These are phyloP conservation scores for Brenthis daphne DNA, from an alignment of 2,888 invertebrate species.

Conservation along the genomic window DNA sequence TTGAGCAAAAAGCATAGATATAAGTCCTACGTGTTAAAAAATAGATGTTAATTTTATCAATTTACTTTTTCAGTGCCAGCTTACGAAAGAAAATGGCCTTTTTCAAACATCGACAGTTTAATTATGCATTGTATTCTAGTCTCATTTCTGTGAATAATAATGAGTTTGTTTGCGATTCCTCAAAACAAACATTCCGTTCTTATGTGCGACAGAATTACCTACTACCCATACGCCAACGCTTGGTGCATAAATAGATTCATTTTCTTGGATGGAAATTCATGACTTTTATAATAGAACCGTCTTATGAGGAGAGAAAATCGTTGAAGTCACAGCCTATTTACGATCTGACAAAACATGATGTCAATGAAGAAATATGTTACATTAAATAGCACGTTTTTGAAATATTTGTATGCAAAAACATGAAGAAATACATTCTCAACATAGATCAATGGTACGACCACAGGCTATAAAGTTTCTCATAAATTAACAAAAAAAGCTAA, in stretches of 20 bases:
- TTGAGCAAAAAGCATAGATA: too few relatives aligned
- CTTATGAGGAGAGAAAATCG: constrained; percentile 51
- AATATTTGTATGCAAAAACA: constrained; percentile 23
- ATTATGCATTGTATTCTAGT: constrained; percentile 59
- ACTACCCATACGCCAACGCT: constrained; percentile 68
- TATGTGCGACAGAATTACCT: constrained; percentile 68
- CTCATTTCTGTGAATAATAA: constrained; percentile 68
- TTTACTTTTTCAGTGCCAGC: too few relatives aligned
- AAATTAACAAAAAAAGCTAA: constrained; percentile 30
- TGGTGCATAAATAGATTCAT: constrained; percentile 71
- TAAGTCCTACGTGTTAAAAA: too few relatives aligned
- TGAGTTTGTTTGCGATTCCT: constrained; percentile 74
- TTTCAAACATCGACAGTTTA: constrained; percentile 48
- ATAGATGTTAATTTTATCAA: too few relatives aligned
- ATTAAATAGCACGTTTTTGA: constrained; percentile 23
- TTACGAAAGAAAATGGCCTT: too few relatives aligned
- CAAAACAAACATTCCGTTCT: constrained; percentile 73
- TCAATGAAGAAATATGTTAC: constrained; percentile 38
- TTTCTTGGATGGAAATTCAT: constrained; percentile 72
- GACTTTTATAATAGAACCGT: constrained; percentile 62
- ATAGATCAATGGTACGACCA: constrained; percentile 30
- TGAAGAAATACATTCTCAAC: constrained; percentile 21
- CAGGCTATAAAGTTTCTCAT: constrained; percentile 32
- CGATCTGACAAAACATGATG: constrained; percentile 52
- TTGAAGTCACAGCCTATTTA: constrained; percentile 59